Base-by-base conservation (phyloP, 2,797 vertebrate species). In the Brotula barbata region DNA sequence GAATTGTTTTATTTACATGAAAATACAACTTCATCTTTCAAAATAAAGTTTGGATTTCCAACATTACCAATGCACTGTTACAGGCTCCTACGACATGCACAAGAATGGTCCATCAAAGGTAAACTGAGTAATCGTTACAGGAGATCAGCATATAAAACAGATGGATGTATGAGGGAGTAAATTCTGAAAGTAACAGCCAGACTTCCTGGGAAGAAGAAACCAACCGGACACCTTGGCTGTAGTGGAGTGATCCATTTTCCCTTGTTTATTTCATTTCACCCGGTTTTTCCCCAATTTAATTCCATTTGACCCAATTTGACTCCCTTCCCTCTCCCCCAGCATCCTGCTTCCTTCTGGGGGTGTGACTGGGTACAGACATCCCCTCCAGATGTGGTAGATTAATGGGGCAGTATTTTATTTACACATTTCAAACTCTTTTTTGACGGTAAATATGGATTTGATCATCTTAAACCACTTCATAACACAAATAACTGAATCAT, bases 1-100 rank as follows among this genome's bases (percentile, higher is more conserved):
- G 44, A 65, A 67, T 79, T 53, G 1, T 77, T 86, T 89, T 82
- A 88, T 87, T 87, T 78, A 85, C 87, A 88, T 49, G 77, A 88
- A 88, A 86, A 88, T 80, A 87, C 78, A 85, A 81, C 56, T 84
- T 83, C 66, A 77, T 78, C 52, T 83, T 57, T 71, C 57, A 81
- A 75, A 42, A 16, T 70, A 88, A 84, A 83, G 71, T 19, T 28
- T 44, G 48, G 45, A 20, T 33, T 65, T 64, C 68, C 53, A 50
- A 15, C 46, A 71, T 77, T 60, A 77, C 25, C 63, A 75, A 20
- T 34, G 6, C 28, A 51, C 48, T 13, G 6, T 46, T 41, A 70
- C 45, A 64, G 48, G 50, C 58, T 68, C 53, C 61, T 58, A 78
- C 52, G n/a, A 72, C 71, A 65, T 78, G 71, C 73, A 70, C 44